phyloP scores from a whole-genome alignment of 1,140 invertebrate genomes.

The Metaphire vulgaris region DNA sequence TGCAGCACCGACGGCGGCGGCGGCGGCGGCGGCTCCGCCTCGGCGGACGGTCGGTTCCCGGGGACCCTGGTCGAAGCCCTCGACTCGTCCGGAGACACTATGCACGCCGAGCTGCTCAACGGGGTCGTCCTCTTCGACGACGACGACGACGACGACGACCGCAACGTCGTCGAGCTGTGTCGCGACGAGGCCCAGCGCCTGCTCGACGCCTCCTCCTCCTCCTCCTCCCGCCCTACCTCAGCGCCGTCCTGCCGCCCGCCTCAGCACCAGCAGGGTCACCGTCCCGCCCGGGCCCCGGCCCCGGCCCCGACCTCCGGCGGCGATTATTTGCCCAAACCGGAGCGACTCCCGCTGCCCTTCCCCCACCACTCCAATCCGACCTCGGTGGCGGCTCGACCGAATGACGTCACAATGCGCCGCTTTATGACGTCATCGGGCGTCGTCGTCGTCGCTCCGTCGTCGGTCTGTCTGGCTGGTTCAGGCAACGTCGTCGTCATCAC shows the following conservation, averaged over 20 bases:
- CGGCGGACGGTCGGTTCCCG: conserved; percentile 1
- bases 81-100: not conserved
- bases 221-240: not conserved
- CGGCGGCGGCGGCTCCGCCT: conserved; percentile 1
- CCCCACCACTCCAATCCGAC: too few species aligned
- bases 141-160: not conserved
- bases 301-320: too few species aligned
- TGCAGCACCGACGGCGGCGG: conserved; percentile 17
- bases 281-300: too few species aligned
- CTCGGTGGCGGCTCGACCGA: too few species aligned
- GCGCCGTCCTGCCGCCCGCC: not conserved
- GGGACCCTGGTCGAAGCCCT: conserved; percentile 15
- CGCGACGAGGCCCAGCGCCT: conserved; percentile 13
- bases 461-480: too few species aligned
- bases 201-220: not conserved
- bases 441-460: too few species aligned
- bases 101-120: not conserved
- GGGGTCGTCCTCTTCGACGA: conserved; percentile 8
- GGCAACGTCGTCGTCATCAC: too few species aligned
- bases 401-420: too few species aligned
- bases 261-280: not conserved
- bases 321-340: too few species aligned
- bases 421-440: too few species aligned
- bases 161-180: conserved; percentile 15
- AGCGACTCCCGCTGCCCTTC: too few species aligned